Percentiles rank a stretch among this genome's conserved stretches.
Conservation (phyloP, 2,888 invertebrate genomes). For the Tuberolachnus salignus region DNA sequence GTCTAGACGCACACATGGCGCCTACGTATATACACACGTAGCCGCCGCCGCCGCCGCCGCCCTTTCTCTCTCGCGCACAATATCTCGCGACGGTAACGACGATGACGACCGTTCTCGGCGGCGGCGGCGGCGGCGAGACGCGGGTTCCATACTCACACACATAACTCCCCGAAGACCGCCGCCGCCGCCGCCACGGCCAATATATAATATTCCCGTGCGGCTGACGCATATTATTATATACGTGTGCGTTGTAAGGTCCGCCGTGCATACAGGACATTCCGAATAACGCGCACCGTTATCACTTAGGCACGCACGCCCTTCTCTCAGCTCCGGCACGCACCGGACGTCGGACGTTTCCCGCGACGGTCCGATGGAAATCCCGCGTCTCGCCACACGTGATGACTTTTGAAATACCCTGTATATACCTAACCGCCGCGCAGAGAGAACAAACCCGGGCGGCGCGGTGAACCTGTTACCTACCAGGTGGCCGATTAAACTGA, state of each 20-base stretch:
- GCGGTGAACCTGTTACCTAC: slow-evolving; percentile 52
- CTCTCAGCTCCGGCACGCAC: neutral
- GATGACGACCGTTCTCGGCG: neutral
- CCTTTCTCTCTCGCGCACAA: slow-evolving; percentile 4
- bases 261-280: neutral
- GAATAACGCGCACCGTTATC: neutral
- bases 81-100: slow-evolving; percentile 3
- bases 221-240: slow-evolving; percentile 12
- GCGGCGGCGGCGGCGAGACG: slow-evolving; percentile 2
- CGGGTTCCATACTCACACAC: neutral
- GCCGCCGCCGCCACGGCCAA: slow-evolving; percentile 44
- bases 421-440: neutral
- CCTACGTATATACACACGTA: slow-evolving; percentile 33
- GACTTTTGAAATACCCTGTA: neutral
- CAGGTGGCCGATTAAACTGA: slow-evolving; percentile 52
- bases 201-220: slow-evolving; percentile 41
- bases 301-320: neutral
- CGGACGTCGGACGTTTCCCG: too few relatives aligned
- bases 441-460: neutral
- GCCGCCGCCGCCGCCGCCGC: too few relatives aligned
- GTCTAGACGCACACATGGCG: slow-evolving; percentile 50
- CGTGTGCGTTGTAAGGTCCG: neutral
- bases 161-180: slow-evolving; percentile 13
- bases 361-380: too few relatives aligned
- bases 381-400: neutral